Evolutionary conservation across 2,113 vertebrate species (phyloP).

Genomic region (Oryzias melastigma): DNA sequence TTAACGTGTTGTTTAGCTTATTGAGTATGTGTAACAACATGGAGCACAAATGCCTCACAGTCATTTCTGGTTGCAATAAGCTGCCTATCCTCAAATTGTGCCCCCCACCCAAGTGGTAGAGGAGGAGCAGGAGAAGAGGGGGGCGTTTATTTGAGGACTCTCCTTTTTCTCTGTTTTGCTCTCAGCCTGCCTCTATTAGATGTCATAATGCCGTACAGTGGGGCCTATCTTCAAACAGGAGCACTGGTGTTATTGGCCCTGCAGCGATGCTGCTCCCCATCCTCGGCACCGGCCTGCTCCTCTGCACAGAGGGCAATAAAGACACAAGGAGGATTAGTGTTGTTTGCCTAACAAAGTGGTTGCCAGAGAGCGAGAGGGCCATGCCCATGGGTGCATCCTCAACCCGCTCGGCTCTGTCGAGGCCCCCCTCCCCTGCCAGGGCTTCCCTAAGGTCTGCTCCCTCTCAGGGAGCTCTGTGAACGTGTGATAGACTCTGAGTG

Average conservation of each 20-base stretch:
- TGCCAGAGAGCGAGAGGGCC: conserved; percentile 72
- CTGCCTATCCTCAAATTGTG: conserved; percentile 59
- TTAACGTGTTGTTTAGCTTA: conserved; percentile 72
- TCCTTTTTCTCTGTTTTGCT: conserved; percentile 40
- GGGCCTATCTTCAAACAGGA: conserved; percentile 76
- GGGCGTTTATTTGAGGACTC: conserved; percentile 40
- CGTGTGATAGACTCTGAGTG: conserved; percentile 76
- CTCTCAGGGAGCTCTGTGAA: conserved; percentile 73
- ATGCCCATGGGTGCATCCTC: conserved; percentile 67
- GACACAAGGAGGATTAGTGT: conserved; percentile 77
- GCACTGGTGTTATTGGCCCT: conserved; percentile 67
- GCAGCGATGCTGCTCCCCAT: conserved; percentile 52
- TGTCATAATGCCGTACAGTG: conserved; percentile 67
- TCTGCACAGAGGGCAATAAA: conserved; percentile 72
- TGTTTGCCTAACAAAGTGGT: conserved; percentile 72
- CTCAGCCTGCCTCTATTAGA: conserved; percentile 62
- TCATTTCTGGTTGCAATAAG: conserved; percentile 67
- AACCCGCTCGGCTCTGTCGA: conserved; percentile 37
- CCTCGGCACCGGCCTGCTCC: conserved; percentile 49
- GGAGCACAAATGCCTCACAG: conserved; percentile 68
- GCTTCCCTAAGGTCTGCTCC: conserved; percentile 69
- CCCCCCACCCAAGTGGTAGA: conserved; percentile 15
- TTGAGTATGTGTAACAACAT: conserved; percentile 62
- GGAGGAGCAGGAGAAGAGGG: conserved; percentile 14
- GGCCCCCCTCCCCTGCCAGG: conserved; percentile 40